Evolutionary conservation across 2,888 invertebrate genomes (phyloP), one percentile per base, ranked within the genome.

Genomic region (Eretmocerus hayati): DNA sequence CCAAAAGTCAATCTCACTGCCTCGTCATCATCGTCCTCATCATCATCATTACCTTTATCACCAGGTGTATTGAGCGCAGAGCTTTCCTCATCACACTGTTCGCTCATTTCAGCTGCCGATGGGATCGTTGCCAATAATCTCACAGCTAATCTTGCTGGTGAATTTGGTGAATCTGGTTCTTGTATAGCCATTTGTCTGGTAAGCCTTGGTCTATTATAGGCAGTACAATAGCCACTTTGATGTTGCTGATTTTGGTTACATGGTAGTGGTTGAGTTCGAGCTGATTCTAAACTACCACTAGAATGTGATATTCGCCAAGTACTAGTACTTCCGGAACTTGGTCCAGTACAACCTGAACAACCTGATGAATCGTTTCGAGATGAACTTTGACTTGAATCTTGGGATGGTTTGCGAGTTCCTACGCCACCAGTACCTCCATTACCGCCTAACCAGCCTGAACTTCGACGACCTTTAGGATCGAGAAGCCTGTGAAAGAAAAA

Each of bases 331-430:
- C n/a, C n/a, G n/a, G n/a, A n/a, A n/a, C n/a, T n/a, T n/a, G n/a
- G n/a, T 21, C 90, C 90, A 2, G 90, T 90, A 16, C 90, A 90
- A 20, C 83, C 85, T 5, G 91, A 90, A 11, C n/a, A n/a, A 2
- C 90, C 90, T 0, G 90, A 90, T 13, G 91, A 92, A 72, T 93
- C 92, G 72, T 92, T 92, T 43, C 92, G 77, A 19, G 91, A 91
- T 61, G 87, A 90, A 39, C 90, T 90, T 57, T 92, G 74, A 72
- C 90, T 92, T 5, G 92, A 92, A 68, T 93, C 92, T 70, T 92
- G 91, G 11, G 90, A 90, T 0, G 91, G 89, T 73, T 92, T 92
- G 44, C 91, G 77, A n/a, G 90, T 89, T 21, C 91, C 86, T 52
- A 90, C 75, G 91, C 91, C 91, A 1, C 90, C 89, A 0, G 90